Percentiles rank a stretch among this genome's conserved stretches.
Evolutionary conservation across 2,113 vertebrate genomes (phyloP).

Genomic region (Albula glossodonta): DNA sequence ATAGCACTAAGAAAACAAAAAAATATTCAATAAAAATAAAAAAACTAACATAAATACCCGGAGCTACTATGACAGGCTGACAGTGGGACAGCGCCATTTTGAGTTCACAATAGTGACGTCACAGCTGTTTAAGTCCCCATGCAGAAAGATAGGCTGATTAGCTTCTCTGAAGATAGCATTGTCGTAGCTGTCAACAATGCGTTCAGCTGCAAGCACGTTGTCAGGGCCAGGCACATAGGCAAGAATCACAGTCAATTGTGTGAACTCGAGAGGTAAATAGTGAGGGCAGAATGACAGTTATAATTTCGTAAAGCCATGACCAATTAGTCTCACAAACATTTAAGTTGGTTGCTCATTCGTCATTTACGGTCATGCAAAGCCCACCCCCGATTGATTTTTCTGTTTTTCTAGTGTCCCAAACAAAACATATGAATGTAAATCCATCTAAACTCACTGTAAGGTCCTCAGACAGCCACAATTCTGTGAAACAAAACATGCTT

Average conservation of each 20-base stretch:
- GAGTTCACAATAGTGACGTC: too few species aligned
- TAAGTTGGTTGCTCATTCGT: constrained; percentile 28
- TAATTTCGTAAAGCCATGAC: constrained; percentile 19
- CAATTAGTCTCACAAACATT: constrained; percentile 15
- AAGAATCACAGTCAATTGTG: constrained; percentile 11
- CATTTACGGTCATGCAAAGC: too few species aligned
- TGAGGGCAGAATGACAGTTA: constrained; percentile 15
- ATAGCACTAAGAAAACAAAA: too few species aligned
- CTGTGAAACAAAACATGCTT: constrained; percentile 1
- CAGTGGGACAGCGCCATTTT: too few species aligned
- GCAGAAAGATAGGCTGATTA: constrained; percentile 6
- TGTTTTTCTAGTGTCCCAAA: neutral
- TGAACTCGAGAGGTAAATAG: constrained; percentile 6
- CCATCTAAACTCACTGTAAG: neutral
- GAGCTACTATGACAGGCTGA: too few species aligned
- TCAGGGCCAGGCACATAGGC: constrained; percentile 19
- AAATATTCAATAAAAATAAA: too few species aligned
- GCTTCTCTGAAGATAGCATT: constrained; percentile 17
- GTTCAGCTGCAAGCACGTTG: neutral
- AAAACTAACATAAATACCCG: too few species aligned
- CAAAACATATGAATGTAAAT: neutral
- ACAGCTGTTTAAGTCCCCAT: neutral
- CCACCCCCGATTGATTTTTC: too few species aligned
- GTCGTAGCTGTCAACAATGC: constrained; percentile 11
- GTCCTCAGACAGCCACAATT: neutral